phyloP scores from a whole-genome alignment of 2,888 invertebrate species.

The Watsonalla binaria region DNA sequence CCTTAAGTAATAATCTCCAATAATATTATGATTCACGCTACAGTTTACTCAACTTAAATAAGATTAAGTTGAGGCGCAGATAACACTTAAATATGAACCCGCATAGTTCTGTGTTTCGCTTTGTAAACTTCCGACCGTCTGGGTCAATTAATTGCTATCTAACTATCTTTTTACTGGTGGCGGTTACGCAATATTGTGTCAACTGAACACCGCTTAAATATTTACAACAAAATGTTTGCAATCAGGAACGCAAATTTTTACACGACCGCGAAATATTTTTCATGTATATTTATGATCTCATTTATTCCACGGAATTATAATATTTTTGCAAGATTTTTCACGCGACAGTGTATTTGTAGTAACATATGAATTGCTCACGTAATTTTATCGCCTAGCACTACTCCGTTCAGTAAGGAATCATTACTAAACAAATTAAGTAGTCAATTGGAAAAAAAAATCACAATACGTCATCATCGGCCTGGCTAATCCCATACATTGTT shows the following conservation, averaged over 20 bases:
- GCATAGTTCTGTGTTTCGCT: background rate
- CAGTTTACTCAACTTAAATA: background rate
- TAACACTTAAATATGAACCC: background rate
- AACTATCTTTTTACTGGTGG: background rate
- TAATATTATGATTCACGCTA: constrained; percentile 1
- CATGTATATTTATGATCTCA: constrained; percentile 19
- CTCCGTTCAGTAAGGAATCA: too few relatives aligned
- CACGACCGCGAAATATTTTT: constrained; percentile 18
- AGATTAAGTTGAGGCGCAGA: background rate
- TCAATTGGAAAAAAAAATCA: too few relatives aligned
- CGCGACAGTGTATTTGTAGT: too few relatives aligned
- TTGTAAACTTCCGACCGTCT: background rate
- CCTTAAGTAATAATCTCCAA: background rate
- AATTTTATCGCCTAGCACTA: too few relatives aligned
- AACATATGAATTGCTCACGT: too few relatives aligned
- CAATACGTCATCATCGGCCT: too few relatives aligned
- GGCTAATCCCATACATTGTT: too few relatives aligned
- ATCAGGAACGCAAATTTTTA: constrained; percentile 31
- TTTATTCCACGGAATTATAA: constrained; percentile 14
- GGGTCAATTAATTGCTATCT: background rate
- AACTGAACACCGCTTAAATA: constrained; percentile 3
- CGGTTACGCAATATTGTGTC: background rate
- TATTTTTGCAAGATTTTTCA: background rate
- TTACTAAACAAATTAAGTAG: too few relatives aligned
- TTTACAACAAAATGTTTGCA: constrained; percentile 16